These are phyloP conservation scores for Scopus umbretta DNA, from an alignment of 2,113 vertebrate species.

Conservation along the genomic window DNA sequence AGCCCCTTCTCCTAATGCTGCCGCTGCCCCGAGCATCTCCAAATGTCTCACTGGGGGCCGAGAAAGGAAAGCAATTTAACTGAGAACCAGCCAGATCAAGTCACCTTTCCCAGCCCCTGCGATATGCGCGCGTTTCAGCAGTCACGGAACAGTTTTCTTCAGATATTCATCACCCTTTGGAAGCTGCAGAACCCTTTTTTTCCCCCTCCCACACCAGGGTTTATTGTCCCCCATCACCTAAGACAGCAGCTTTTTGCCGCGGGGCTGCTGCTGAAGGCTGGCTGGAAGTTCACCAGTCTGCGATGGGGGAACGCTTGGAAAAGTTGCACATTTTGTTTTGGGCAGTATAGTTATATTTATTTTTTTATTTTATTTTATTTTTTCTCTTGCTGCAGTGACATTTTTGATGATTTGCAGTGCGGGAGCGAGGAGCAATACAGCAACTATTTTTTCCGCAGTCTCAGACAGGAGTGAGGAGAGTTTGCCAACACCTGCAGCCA, in stretches of 20 bases:
- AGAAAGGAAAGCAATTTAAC: neutral
- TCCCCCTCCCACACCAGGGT: neutral
- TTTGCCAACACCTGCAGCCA: neutral
- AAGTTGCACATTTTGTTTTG: neutral
- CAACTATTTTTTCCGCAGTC: neutral
- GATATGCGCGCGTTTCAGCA: rapidly evolving
- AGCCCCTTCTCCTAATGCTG: neutral
- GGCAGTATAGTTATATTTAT: neutral
- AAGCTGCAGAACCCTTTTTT: neutral
- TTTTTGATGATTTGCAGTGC: neutral
- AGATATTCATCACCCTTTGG: neutral
- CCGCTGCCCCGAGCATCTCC: neutral
- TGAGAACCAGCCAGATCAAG: neutral
- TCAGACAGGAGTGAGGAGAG: neutral
- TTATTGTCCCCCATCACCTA: neutral
- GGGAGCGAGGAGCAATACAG: neutral
- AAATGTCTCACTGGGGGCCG: neutral
- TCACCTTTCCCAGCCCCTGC: neutral
- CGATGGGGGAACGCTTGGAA: neutral
- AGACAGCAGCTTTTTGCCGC: neutral
- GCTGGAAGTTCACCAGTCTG: neutral
- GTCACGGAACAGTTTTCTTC: neutral
- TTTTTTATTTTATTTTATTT: too few relatives aligned
- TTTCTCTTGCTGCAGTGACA: neutral
- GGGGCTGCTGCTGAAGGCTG: neutral